These are phyloP conservation scores for Epistrophe eligans DNA, from an alignment of 2,888 invertebrate species.

Conservation along the genomic window DNA sequence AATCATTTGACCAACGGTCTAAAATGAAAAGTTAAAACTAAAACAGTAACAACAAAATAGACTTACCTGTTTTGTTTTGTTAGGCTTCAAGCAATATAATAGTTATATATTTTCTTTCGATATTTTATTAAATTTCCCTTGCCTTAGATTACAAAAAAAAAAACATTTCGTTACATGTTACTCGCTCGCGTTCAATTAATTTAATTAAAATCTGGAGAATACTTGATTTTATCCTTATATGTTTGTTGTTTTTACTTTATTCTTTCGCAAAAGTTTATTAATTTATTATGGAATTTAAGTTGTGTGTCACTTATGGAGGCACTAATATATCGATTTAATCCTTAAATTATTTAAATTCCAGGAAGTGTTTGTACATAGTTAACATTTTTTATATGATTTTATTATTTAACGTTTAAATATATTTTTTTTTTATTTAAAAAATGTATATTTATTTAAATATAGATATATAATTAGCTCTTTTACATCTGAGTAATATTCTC, in stretches of 20 bases:
- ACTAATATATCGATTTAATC: constrained; percentile 61
- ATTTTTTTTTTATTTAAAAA: background rate
- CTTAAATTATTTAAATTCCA: constrained; percentile 37
- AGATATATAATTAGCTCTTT: constrained; percentile 11
- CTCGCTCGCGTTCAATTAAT: background rate
- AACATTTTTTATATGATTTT: constrained; percentile 4
- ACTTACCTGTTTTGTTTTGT: background rate
- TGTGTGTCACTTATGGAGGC: constrained; percentile 67
- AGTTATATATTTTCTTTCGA: background rate
- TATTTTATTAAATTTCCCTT: background rate
- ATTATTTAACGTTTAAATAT: constrained; percentile 11
- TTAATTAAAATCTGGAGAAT: background rate
- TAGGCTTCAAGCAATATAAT: background rate
- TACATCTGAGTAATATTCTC: constrained; percentile 13
- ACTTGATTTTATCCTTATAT: background rate
- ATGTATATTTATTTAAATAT: constrained; percentile 17
- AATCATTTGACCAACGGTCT: background rate
- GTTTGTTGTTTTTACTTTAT: background rate
- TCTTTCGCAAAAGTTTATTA: background rate
- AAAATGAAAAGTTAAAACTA: background rate
- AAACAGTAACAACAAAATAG: background rate
- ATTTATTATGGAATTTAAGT: constrained; percentile 7
- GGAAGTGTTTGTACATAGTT: constrained; percentile 56
- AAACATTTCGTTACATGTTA: background rate
- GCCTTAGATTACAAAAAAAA: background rate